phyloP scores from a whole-genome alignment of 2,113 vertebrate species.

The Oryzias javanicus region DNA sequence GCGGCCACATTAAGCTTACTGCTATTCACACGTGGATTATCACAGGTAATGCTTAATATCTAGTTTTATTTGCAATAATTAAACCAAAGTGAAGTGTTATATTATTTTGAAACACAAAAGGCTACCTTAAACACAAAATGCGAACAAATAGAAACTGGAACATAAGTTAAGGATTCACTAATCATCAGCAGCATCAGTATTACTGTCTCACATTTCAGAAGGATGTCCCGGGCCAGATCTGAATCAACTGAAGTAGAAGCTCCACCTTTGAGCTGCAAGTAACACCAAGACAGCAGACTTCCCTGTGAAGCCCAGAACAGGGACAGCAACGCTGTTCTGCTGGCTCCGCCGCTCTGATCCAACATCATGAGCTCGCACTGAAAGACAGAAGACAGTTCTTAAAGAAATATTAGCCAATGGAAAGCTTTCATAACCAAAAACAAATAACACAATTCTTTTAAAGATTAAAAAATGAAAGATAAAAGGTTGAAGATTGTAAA shows the following conservation, averaged over 20 bases:
- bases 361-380: constrained; percentile 91
- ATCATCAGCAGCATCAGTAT: not conserved
- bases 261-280: constrained; percentile 88
- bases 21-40: no score
- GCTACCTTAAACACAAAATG: not conserved
- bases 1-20: no score
- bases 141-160: not conserved
- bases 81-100: no score
- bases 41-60: no score
- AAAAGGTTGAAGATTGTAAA: not conserved
- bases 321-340: constrained; percentile 83
- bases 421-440: not conserved
- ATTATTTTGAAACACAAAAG: not conserved
- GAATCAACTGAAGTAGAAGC: constrained; percentile 58
- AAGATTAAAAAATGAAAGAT: not conserved
- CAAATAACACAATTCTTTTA: not conserved
- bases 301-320: constrained; percentile 97
- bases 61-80: no score
- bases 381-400: not conserved
- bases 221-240: constrained; percentile 82
- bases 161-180: not conserved
- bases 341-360: constrained; percentile 74
- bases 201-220: constrained; percentile 85
- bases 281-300: constrained; percentile 94
- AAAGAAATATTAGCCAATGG: not conserved